These are phyloP conservation scores for Halcyon malimbica DNA, from an alignment of 2,113 vertebrate species.

Conservation along the genomic window DNA sequence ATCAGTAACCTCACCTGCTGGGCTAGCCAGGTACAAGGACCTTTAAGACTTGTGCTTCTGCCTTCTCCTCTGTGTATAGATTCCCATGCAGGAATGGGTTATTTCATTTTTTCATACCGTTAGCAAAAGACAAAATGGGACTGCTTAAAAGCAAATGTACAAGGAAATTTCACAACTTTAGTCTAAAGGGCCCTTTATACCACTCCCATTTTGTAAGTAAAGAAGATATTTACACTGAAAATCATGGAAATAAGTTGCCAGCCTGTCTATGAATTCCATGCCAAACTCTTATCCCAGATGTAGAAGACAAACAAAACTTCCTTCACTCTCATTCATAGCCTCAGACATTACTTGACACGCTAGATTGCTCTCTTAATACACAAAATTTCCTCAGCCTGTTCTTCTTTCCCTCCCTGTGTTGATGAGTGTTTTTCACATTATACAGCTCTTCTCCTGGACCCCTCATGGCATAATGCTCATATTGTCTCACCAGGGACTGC, in stretches of 20 bases:
- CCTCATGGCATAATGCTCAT: background rate
- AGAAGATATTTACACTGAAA: background rate
- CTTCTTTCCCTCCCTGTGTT: background rate
- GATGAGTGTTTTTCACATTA: background rate
- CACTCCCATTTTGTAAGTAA: background rate
- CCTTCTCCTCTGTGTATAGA: background rate
- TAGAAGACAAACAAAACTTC: background rate
- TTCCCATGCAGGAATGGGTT: background rate
- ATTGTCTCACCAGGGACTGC: background rate
- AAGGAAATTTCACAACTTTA: accelerated
- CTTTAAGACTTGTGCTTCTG: background rate
- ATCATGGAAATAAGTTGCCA: background rate
- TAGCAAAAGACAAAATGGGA: background rate
- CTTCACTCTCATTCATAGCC: background rate
- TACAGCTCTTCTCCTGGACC: background rate
- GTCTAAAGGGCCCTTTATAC: background rate
- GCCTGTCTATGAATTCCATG: background rate
- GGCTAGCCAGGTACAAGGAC: background rate
- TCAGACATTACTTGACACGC: background rate
- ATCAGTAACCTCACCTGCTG: background rate
- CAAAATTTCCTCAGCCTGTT: background rate
- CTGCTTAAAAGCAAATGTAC: accelerated
- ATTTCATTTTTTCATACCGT: background rate
- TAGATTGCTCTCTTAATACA: background rate
- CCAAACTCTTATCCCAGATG: background rate